These are phyloP conservation scores for Hipposideros armiger DNA, from an alignment of 2,113 vertebrate genomes.

Conservation along the genomic window DNA sequence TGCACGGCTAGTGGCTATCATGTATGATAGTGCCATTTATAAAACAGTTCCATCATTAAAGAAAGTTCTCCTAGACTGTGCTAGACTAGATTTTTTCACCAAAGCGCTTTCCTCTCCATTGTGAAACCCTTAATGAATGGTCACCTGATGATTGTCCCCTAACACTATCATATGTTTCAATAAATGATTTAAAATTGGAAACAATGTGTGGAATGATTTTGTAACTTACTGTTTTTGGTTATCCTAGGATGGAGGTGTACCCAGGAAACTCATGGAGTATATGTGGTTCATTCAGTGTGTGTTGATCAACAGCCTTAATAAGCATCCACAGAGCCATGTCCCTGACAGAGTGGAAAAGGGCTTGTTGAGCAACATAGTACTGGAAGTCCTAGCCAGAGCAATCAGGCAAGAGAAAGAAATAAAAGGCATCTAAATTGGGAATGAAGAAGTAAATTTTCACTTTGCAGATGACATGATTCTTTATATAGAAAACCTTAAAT, in stretches of 20 bases:
- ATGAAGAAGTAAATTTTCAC: too few species aligned
- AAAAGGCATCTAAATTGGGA: too few species aligned
- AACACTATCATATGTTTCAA: neutral
- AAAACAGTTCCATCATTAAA: neutral
- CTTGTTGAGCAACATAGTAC: neutral
- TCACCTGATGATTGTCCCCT: neutral
- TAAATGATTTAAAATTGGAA: slow-evolving; percentile 7
- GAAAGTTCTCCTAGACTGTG: neutral
- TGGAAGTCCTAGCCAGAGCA: too few species aligned
- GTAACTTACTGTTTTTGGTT: neutral
- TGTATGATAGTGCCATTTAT: neutral
- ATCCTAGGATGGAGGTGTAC: neutral
- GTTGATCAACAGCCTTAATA: neutral
- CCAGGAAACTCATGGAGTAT: neutral
- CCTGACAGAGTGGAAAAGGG: neutral
- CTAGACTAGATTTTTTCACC: neutral
- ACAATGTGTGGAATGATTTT: neutral
- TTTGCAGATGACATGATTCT: too few species aligned
- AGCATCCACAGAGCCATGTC: neutral
- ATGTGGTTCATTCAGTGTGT: neutral
- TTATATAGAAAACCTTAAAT: too few species aligned
- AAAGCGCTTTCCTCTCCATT: neutral
- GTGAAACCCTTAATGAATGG: neutral
- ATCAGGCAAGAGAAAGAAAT: too few species aligned
- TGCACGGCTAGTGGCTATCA: neutral